Base-by-base conservation (phyloP, 1,140 invertebrate genomes). In the Meloidogyne floridensis region DNA sequence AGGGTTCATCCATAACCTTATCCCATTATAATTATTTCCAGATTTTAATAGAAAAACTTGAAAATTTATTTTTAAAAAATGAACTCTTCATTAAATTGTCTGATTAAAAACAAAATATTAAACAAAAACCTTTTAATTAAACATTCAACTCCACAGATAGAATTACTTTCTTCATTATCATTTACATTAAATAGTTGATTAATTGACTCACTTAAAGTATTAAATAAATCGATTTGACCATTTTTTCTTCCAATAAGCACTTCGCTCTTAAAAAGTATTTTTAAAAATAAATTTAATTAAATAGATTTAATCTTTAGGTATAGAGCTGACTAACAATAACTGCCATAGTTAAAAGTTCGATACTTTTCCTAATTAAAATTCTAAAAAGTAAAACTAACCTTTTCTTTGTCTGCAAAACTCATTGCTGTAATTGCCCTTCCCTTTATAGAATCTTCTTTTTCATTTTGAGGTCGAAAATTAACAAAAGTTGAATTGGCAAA, bases 361-460 rank as follows among this genome's bases (percentile, higher is more conserved):
- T n/a, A n/a, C n/a, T n/a, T n/a, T n/a, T n/a, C n/a, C n/a, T n/a
- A n/a, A n/a, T n/a, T n/a, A n/a, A n/a, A n/a, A n/a, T n/a, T n/a
- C n/a, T n/a, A n/a, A n/a, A n/a, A n/a, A n/a, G n/a, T n/a, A 76
- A 76, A 76, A n/a, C 65, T 43, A 4, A 83, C 82, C 72, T 83
- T 72, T 43, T 79, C 82, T 4, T 71, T 43, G 42, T 83, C 83
- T 10, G 70, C 74, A 80, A 84, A 84, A 56, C 75, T 77, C 83
- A 84, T 80, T 72, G 42, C 83, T 18, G 75, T 75, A 73, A 84
- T 83, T 70, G 70, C 53, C 42, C 65, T n/a, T 10, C 65, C 78
- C 18, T 83, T 83, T 15, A 73, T 42, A 11, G 72, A 65, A 59
- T 65, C 70, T 43, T 20, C 56, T 59, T 71, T 59, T 9, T 78